phyloP scores from a whole-genome alignment of 2,113 vertebrate genomes.

The Ailurus styani region DNA sequence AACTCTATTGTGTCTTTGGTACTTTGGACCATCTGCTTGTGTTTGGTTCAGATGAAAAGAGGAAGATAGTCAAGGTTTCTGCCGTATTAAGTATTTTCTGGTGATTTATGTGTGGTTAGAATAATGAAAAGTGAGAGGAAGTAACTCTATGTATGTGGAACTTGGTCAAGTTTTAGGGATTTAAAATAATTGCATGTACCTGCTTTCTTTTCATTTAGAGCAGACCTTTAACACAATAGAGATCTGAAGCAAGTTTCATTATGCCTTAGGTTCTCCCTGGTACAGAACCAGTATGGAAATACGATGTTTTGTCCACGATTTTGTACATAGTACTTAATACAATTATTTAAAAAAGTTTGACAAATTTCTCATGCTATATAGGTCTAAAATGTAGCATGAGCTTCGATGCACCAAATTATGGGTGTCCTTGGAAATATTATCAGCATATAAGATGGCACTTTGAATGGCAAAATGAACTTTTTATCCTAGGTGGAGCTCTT shows the following conservation, averaged over 20 bases:
- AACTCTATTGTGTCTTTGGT: not conserved
- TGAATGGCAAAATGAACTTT: not conserved
- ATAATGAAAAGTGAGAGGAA: not conserved
- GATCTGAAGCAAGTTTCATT: not conserved
- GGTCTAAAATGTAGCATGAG: not conserved
- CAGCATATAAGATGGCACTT: too few relatives aligned
- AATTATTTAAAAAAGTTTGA: not conserved
- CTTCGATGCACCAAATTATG: not conserved
- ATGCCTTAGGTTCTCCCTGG: not conserved
- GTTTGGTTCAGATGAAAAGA: not conserved
- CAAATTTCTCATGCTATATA: not conserved
- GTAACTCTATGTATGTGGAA: not conserved
- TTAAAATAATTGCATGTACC: not conserved
- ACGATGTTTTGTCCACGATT: not conserved
- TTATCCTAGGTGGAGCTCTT: not conserved
- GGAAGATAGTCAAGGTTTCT: not conserved
- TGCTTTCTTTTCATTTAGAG: not conserved
- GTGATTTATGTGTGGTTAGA: not conserved
- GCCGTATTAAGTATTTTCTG: not conserved
- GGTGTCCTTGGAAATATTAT: not conserved
- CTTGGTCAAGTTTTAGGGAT: not conserved
- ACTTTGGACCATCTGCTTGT: conserved; percentile 19
- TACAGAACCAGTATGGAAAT: not conserved
- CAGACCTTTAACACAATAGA: not conserved
- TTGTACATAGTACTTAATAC: not conserved